Evolutionary conservation across 2,113 vertebrate genomes (phyloP).

Genomic region (Macrotis lagotis): DNA sequence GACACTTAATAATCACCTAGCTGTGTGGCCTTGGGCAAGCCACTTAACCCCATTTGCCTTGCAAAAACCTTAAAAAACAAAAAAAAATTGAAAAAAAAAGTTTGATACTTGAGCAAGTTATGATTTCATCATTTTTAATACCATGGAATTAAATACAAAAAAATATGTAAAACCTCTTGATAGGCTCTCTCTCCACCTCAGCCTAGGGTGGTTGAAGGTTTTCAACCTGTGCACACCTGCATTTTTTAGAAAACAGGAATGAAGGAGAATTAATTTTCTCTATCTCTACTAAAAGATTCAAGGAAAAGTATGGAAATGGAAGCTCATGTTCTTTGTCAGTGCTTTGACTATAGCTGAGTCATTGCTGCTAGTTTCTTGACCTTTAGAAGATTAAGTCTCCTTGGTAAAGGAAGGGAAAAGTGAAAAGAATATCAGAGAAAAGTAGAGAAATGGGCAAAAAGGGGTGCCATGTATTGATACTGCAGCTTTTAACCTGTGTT

Average conservation of each 20-base stretch:
- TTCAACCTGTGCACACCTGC: background rate
- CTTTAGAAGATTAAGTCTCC: background rate
- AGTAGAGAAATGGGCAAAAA: background rate
- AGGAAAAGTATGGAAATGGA: background rate
- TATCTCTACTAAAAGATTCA: background rate
- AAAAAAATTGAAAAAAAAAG: too few relatives aligned
- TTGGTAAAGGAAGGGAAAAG: background rate
- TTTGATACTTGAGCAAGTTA: background rate
- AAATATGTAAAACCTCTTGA: background rate
- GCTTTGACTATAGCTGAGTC: background rate
- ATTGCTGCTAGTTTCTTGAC: background rate
- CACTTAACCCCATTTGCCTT: too few relatives aligned
- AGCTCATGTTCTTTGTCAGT: background rate
- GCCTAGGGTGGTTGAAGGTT: background rate
- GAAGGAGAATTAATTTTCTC: background rate
- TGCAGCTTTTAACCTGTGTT: background rate
- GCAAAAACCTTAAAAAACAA: too few relatives aligned
- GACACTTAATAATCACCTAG: too few relatives aligned
- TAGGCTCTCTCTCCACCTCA: background rate
- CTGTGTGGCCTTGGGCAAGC: too few relatives aligned
- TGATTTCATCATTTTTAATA: background rate
- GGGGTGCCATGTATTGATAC: background rate
- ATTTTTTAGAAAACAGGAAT: background rate
- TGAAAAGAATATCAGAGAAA: background rate
- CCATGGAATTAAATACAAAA: background rate